Conservation (phyloP, 1,140 invertebrate genomes). For the Atta texana region DNA sequence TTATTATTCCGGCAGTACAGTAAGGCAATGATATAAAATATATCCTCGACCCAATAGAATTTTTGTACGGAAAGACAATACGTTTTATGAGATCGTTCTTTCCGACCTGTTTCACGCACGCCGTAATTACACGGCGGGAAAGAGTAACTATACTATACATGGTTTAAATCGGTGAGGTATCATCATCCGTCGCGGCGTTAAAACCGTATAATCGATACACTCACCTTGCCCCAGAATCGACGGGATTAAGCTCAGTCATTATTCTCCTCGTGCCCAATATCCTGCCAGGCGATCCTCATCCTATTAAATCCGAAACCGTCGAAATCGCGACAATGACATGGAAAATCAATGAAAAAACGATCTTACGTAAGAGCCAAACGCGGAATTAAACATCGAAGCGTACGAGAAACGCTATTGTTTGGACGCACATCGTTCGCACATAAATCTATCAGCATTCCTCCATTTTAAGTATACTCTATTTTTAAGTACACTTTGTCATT, state of each 20-base stretch:
- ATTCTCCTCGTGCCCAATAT: constrained; percentile 43
- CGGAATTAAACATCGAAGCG: constrained; percentile 7
- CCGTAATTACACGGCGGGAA: neutral
- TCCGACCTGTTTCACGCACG: constrained; percentile 3
- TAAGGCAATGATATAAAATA: neutral
- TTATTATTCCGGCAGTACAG: neutral
- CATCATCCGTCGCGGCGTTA: constrained; percentile 3
- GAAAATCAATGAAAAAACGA: constrained; percentile 31
- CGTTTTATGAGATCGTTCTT: constrained; percentile 7
- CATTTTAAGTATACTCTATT: constrained; percentile 13
- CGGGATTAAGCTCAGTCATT: constrained; percentile 25
- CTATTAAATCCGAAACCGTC: constrained; percentile 16
- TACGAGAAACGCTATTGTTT: constrained; percentile 20
- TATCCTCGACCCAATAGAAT: neutral
- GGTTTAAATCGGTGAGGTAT: neutral
- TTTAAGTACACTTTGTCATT: neutral
- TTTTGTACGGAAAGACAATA: neutral
- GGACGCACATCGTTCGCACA: neutral
- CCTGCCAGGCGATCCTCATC: constrained; percentile 24
- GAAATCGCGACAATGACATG: constrained; percentile 14
- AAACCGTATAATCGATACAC: constrained; percentile 35
- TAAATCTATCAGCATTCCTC: neutral
- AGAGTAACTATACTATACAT: neutral
- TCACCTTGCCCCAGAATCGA: constrained; percentile 44
- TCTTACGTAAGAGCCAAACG: constrained; percentile 30